Percentiles rank a stretch among this genome's conserved stretches.
Conservation (phyloP, 2,113 vertebrate genomes). For the Lonchura striata region DNA sequence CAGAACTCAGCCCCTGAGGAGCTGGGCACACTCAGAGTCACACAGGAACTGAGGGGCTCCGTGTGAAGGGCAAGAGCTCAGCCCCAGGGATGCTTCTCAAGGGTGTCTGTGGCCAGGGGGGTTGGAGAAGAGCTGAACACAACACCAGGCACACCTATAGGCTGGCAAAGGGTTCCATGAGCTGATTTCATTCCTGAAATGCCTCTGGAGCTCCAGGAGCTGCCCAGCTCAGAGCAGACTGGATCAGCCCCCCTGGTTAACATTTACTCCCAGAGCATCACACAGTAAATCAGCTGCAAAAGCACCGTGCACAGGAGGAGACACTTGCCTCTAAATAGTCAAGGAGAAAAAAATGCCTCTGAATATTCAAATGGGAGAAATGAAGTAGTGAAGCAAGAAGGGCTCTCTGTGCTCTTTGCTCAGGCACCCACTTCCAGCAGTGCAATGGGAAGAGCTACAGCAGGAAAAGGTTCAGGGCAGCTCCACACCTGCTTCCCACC, state of each 20-base stretch:
- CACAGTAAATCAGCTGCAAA: not conserved
- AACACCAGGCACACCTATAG: not conserved
- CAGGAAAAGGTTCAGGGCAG: not conserved
- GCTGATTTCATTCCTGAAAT: not conserved
- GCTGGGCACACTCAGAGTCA: accelerated
- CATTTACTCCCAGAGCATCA: not conserved
- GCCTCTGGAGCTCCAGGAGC: not conserved
- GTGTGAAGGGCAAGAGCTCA: not conserved
- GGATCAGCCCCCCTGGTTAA: not conserved
- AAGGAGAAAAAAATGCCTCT: not conserved
- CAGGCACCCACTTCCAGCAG: not conserved
- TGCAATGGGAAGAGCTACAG: accelerated
- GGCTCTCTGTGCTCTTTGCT: not conserved
- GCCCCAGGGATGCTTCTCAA: not conserved
- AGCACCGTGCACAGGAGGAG: accelerated
- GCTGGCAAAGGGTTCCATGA: not conserved
- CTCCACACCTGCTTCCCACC: not conserved
- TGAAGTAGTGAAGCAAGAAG: not conserved
- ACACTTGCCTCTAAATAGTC: not conserved
- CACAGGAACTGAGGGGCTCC: not conserved
- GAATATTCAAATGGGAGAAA: not conserved
- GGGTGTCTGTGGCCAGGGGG: not conserved
- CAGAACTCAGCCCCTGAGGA: not conserved
- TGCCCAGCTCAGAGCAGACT: not conserved
- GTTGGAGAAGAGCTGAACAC: not conserved